Evolutionary conservation across 64 coral and sea anemone species (phyloP).

Genomic region (Montipora foliosa): DNA sequence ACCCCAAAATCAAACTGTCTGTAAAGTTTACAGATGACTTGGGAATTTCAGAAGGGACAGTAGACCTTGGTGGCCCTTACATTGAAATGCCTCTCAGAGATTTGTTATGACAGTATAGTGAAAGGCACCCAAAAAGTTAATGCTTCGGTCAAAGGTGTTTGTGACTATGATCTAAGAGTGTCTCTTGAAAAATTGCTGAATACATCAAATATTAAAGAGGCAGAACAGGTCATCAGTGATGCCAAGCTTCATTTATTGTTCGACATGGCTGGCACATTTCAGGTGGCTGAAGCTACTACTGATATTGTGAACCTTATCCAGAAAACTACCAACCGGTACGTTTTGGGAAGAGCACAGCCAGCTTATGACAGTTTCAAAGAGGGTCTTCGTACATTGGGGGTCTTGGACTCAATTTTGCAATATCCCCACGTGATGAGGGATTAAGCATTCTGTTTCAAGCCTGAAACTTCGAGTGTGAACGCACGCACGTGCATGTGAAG

Average conservation of each 20-base stretch:
- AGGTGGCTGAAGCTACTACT: conserved; percentile 40
- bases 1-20: conserved; percentile 53
- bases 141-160: not conserved
- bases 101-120: conserved; percentile 3
- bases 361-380: conserved; percentile 62
- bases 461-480: not conserved
- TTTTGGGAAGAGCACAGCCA: conserved; percentile 52
- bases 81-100: conserved; percentile 41
- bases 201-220: not conserved
- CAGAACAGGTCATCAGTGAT: conserved; percentile 13
- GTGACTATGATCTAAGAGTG: not conserved
- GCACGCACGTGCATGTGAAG: conserved; percentile 14
- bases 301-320: conserved; percentile 53
- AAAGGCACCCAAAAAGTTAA: conserved; percentile 14
- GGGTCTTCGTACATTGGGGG: conserved; percentile 27
- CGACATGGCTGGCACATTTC: conserved; percentile 56
- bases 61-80: conserved; percentile 63
- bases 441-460: conserved; percentile 28
- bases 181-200: conserved; percentile 2
- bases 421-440: conserved; percentile 19
- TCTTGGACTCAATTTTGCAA: conserved; percentile 2
- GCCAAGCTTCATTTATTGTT: conserved; percentile 46
- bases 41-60: conserved; percentile 69
- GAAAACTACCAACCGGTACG: conserved; percentile 58
- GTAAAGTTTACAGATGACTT: conserved; percentile 78